phyloP scores from a whole-genome alignment of 2,113 vertebrate genomes.

The Aleadryas rufinucha region DNA sequence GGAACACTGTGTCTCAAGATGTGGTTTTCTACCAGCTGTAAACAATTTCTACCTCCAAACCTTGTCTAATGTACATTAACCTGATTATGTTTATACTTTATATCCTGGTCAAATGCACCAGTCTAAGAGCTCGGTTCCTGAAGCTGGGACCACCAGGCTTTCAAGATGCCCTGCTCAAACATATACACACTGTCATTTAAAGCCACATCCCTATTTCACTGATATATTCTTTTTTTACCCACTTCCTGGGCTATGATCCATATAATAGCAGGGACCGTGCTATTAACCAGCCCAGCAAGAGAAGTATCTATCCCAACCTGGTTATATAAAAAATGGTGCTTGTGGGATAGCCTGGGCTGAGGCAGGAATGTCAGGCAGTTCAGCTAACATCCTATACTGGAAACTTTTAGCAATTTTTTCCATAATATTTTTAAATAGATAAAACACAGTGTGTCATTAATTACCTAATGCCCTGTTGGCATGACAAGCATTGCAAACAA shows the following conservation, averaged over 20 bases:
- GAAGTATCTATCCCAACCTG: neutral
- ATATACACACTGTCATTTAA: neutral
- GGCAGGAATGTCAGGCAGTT: neutral
- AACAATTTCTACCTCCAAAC: neutral
- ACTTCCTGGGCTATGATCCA: neutral
- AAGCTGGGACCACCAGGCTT: neutral
- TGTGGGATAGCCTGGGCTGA: neutral
- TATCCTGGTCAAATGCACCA: neutral
- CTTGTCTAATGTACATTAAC: neutral
- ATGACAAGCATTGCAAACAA: neutral
- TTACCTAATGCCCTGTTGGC: neutral
- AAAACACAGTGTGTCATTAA: neutral
- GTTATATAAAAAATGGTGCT: neutral
- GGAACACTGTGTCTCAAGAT: neutral
- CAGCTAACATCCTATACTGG: constrained; percentile 21
- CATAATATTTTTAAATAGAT: neutral
- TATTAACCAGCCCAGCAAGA: neutral
- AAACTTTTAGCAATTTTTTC: constrained; percentile 9
- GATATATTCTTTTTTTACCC: neutral
- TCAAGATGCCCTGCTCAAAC: neutral
- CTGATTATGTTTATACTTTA: neutral
- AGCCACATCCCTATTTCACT: neutral
- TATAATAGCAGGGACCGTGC: neutral
- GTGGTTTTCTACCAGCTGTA: neutral
- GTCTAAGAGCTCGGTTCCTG: neutral